Percentiles rank a stretch among this genome's conserved stretches.
Conservation (phyloP, 1,140 invertebrate species). For the Diorhabda sublineata region DNA sequence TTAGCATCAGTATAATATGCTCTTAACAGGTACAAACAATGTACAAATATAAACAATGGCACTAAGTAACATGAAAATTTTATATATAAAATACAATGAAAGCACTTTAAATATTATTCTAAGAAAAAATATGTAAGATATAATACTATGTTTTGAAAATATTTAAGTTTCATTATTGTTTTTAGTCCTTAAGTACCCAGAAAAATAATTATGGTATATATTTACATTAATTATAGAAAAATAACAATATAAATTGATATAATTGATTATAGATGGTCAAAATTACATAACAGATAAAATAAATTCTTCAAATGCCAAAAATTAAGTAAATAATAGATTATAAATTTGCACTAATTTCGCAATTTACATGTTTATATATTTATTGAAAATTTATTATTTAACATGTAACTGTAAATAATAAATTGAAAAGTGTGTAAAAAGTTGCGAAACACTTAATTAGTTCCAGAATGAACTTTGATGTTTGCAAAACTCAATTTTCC, state of each 20-base stretch:
- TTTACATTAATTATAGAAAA: slow-evolving; percentile 17
- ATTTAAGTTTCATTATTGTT: background rate
- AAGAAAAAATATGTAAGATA: slow-evolving; percentile 4
- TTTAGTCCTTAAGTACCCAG: background rate
- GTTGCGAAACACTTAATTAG: too few species aligned
- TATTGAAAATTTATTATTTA: too few species aligned
- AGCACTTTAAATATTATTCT: slow-evolving; percentile 8
- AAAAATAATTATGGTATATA: slow-evolving; percentile 10
- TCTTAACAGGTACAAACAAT: slow-evolving; percentile 25
- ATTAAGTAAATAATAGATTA: too few species aligned
- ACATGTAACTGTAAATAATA: too few species aligned
- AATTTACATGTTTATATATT: too few species aligned
- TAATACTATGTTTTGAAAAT: background rate
- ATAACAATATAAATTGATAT: slow-evolving; percentile 16
- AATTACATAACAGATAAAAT: background rate
- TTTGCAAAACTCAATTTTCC: too few species aligned
- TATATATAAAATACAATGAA: slow-evolving; percentile 20
- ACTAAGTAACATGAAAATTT: slow-evolving; percentile 23
- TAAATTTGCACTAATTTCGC: too few species aligned
- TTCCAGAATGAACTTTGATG: too few species aligned
- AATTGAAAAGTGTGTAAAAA: too few species aligned
- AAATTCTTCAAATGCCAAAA: too few species aligned
- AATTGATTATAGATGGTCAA: background rate
- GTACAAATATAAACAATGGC: slow-evolving; percentile 26
- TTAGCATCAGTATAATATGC: slow-evolving; percentile 17